These are phyloP conservation scores for Phaetusa simplex DNA, from an alignment of 2,113 vertebrate genomes.

Conservation along the genomic window DNA sequence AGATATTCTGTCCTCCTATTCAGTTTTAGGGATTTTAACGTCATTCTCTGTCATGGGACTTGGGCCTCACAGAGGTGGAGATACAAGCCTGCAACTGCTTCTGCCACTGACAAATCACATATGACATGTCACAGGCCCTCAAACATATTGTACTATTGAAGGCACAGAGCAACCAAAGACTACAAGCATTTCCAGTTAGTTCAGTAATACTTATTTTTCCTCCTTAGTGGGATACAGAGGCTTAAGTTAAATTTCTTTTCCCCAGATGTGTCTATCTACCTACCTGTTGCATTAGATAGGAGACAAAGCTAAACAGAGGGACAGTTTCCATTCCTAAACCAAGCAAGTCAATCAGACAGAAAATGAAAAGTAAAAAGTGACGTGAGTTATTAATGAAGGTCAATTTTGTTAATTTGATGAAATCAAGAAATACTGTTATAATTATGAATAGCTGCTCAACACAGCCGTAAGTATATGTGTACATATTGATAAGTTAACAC, in stretches of 20 bases:
- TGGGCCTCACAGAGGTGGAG: background rate
- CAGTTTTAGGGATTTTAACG: background rate
- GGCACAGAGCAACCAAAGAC: background rate
- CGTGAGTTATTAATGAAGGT: background rate
- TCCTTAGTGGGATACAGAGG: background rate
- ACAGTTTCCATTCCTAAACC: background rate
- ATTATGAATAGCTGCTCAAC: background rate
- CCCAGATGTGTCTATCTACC: background rate
- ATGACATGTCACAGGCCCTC: background rate
- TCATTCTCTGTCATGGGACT: background rate
- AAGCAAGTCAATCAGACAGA: background rate
- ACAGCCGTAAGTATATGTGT: background rate
- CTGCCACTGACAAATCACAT: background rate
- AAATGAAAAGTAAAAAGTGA: background rate
- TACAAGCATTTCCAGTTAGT: background rate
- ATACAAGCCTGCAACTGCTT: background rate
- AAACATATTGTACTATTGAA: background rate
- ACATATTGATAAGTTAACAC: background rate
- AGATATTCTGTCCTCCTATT: background rate
- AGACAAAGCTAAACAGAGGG: background rate
- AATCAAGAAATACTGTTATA: background rate
- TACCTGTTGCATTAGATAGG: background rate
- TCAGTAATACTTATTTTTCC: background rate
- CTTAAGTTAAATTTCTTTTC: background rate
- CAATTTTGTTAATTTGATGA: background rate